Evolutionary conservation across 1,140 invertebrate species (phyloP).

Genomic region (Drosophila nikananu): DNA sequence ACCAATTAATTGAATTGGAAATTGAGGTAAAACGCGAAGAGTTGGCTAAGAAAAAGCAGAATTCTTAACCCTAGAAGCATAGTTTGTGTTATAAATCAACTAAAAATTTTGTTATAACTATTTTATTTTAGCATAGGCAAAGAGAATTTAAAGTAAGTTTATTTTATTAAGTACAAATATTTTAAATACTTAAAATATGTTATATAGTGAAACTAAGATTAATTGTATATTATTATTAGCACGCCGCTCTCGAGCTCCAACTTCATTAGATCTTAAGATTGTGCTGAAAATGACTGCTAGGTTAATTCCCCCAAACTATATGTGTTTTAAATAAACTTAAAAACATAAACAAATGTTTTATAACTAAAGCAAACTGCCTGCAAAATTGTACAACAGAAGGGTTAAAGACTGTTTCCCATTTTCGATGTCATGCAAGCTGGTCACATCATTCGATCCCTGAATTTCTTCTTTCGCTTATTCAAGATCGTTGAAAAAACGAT

Average conservation of each 20-base stretch:
- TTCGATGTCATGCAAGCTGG: not conserved
- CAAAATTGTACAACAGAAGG: not conserved
- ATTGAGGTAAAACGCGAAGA: conserved; percentile 18
- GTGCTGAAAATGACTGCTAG: not conserved
- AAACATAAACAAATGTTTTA: not conserved
- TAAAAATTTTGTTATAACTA: not conserved
- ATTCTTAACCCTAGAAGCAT: conserved; percentile 5
- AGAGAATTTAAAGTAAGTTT: not conserved
- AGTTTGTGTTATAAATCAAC: too few species aligned
- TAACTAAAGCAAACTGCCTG: not conserved
- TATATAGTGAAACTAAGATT: not conserved
- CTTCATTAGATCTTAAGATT: not conserved
- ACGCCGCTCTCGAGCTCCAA: not conserved
- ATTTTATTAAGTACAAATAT: not conserved
- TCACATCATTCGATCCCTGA: conserved; percentile 9
- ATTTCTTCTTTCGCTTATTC: not conserved
- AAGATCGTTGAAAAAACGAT: conserved; percentile 2
- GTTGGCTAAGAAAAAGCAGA: not conserved
- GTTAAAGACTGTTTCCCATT: not conserved
- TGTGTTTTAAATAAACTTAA: not conserved
- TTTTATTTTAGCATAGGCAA: not conserved
- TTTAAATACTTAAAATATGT: not conserved
- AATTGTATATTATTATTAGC: not conserved
- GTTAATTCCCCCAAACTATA: not conserved
- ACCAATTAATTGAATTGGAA: conserved; percentile 30